These are phyloP conservation scores for Phasia obesa DNA, from an alignment of 2,888 invertebrate genomes.

Conservation along the genomic window DNA sequence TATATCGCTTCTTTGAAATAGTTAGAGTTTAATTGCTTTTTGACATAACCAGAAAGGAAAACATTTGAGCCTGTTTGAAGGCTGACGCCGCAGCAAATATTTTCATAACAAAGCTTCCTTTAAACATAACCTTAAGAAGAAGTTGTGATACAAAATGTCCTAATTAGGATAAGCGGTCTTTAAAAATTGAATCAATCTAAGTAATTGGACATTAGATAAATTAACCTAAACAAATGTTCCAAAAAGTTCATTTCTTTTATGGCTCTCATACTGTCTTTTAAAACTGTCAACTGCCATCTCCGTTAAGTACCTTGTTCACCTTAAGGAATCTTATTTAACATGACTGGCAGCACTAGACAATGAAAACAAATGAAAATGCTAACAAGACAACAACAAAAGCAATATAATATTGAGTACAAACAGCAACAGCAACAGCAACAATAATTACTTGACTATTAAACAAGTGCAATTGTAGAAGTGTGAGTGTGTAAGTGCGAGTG, in stretches of 20 bases:
- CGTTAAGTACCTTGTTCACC: constrained; percentile 4
- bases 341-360: constrained; percentile 26
- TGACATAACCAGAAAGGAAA: too few relatives aligned
- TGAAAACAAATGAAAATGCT: constrained; percentile 15
- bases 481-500: constrained; percentile 8
- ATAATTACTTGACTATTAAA: constrained; percentile 16
- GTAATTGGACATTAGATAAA: too few relatives aligned
- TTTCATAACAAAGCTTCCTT: too few relatives aligned
- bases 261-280: background rate
- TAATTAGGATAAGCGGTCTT: too few relatives aligned
- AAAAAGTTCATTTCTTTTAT: background rate
- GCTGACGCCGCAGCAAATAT: too few relatives aligned
- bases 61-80: too few relatives aligned
- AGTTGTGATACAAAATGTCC: too few relatives aligned
- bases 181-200: too few relatives aligned
- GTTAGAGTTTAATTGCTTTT: too few relatives aligned
- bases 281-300: background rate
- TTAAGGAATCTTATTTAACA: constrained; percentile 15
- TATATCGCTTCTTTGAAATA: too few relatives aligned
- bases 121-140: too few relatives aligned
- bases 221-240: too few relatives aligned
- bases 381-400: constrained; percentile 7
- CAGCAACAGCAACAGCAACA: constrained; percentile 1
- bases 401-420: constrained; percentile 6
- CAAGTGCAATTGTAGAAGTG: constrained; percentile 31